phyloP scores from a whole-genome alignment of 2,113 vertebrate genomes.

The Cyanocitta stelleri region DNA sequence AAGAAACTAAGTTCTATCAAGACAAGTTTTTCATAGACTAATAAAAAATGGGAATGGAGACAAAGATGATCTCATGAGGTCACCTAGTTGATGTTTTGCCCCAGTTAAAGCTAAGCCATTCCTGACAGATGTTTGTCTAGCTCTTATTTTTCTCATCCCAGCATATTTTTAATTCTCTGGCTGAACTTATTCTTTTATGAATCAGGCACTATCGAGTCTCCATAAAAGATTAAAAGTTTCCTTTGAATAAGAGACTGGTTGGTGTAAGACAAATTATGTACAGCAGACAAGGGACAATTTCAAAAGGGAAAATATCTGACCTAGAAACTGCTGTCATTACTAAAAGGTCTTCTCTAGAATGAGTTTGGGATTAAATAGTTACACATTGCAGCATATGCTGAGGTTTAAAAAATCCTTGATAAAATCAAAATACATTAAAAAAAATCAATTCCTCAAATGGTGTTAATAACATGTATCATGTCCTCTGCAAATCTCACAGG shows the following conservation, averaged over 20 bases:
- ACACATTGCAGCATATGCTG: background rate
- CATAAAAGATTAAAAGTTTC: constrained; percentile 11
- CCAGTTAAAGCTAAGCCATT: background rate
- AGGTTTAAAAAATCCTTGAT: background rate
- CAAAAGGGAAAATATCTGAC: background rate
- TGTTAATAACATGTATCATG: background rate
- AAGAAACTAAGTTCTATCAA: background rate
- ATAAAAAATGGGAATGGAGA: background rate
- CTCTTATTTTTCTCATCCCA: background rate
- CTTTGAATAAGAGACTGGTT: background rate
- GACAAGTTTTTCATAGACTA: background rate
- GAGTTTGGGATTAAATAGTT: background rate
- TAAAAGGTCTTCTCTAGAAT: background rate
- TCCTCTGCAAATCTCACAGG: background rate
- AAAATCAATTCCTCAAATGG: background rate
- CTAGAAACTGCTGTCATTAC: background rate
- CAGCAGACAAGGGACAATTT: background rate
- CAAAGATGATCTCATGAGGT: background rate
- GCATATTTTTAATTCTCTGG: background rate
- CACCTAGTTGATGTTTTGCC: background rate
- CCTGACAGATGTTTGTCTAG: background rate
- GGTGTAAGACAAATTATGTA: constrained; percentile 13
- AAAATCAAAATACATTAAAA: background rate
- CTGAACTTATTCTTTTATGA: background rate
- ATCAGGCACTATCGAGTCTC: background rate